Base-by-base conservation (phyloP, 1,140 invertebrate species). In the Ceratosolen solmsi region DNA sequence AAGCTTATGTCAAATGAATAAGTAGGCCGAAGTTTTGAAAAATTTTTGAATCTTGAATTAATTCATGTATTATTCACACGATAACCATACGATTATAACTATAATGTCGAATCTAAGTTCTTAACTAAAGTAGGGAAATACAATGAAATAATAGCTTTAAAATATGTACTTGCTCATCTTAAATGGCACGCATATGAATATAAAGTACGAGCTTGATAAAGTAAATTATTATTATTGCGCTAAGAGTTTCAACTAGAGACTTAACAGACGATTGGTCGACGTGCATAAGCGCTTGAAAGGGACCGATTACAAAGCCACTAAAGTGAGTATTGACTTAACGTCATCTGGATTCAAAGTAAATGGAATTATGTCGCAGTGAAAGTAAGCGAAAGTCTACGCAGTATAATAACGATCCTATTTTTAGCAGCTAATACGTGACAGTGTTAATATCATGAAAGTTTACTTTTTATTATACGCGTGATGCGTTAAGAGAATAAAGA, bases 311-410 rank as follows among this genome's bases (percentile, higher is more conserved):
- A 56, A 76, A 81, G 73, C 51, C 15, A 41, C 5, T 56, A 0
- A n/a, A 49, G n/a, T n/a, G 8, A 68, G 36, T 74, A 65, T 81
- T 81, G 80, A 81, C 60, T 81, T 76, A 76, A 33, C 63, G 60
- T 81, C 80, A 70, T 36, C 72, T 70, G n/a, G 5, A 80, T 65
- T 74, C 79, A 74, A 74, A 33, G 49, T 60, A 80, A 60, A 70
- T 41, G 56, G 41, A 33, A 65, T 77, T 49, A 77, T 60, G 41
- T 63, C 27, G 51, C 73, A 27, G 36, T 41, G 36, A 65, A 65
- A 77, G 58, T n/a, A 36, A 68, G 63, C 38, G 38, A 49, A 75
- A 38, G 51, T 9, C 38, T 68, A 38, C 17, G 33, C 8, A 25
- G 41, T 22, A 25, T 77, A 27, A 63, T 13, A 51, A 33, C 7